Evolutionary conservation across 2,888 invertebrate species (phyloP).

Genomic region (Pheosia gnoma): DNA sequence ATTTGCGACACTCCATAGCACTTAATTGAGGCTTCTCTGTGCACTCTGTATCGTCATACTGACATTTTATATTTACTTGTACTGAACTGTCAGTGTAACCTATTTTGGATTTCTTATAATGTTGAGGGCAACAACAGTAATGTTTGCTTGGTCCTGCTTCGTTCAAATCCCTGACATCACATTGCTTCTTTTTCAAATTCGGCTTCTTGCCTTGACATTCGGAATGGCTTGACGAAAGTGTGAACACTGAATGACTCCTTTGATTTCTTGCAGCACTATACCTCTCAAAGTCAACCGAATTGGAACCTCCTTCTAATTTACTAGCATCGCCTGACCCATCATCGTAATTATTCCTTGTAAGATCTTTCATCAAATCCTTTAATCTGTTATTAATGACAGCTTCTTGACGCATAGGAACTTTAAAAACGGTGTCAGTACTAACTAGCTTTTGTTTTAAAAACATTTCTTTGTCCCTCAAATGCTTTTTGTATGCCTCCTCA

Average conservation of each 20-base stretch:
- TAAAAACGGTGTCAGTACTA: constrained; percentile 61
- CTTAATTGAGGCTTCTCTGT: constrained; percentile 19
- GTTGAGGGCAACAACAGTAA: constrained; percentile 62
- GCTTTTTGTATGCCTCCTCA: constrained; percentile 69
- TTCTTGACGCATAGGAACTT: constrained; percentile 43
- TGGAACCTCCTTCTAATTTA: constrained; percentile 66
- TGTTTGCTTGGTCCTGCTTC: constrained; percentile 55
- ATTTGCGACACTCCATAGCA: constrained; percentile 25
- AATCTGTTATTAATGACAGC: constrained; percentile 55
- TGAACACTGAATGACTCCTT: constrained; percentile 76
- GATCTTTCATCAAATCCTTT: constrained; percentile 71
- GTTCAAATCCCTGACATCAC: constrained; percentile 46
- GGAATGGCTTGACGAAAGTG: constrained; percentile 70
- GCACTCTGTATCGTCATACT: constrained; percentile 26
- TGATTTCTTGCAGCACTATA: constrained; percentile 49
- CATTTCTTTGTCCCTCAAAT: constrained; percentile 69
- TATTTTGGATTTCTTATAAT: constrained; percentile 47
- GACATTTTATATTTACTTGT: constrained; percentile 59
- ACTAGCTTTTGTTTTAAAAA: constrained; percentile 73
- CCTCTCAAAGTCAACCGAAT: constrained; percentile 45
- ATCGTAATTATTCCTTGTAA: constrained; percentile 74
- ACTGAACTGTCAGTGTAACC: constrained; percentile 64
- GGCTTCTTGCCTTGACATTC: constrained; percentile 52
- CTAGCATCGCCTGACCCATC: constrained; percentile 80
- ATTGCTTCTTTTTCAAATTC: constrained; percentile 56